Evolutionary conservation across 2,888 invertebrate species (phyloP).

Genomic region (Drosophila algonquin): DNA sequence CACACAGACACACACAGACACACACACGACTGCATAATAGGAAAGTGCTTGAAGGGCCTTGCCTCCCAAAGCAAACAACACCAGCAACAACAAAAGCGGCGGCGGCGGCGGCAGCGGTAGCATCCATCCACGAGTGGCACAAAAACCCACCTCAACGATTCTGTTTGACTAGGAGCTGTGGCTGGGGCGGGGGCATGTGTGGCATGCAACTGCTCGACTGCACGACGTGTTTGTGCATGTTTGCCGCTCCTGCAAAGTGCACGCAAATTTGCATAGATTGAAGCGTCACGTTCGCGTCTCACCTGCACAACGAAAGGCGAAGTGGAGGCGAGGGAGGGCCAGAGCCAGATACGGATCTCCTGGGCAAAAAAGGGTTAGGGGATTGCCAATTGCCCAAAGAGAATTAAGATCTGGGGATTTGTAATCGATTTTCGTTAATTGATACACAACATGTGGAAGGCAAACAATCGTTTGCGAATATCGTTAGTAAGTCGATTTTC

Average conservation of each 20-base stretch:
- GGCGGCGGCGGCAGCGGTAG: constrained; percentile 5
- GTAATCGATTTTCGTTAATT: not conserved
- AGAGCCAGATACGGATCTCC: not conserved
- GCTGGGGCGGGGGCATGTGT: not conserved
- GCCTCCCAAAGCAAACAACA: constrained; percentile 45
- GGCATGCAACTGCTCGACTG: constrained; percentile 26
- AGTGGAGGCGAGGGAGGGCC: not conserved
- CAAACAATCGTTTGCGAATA: too few species aligned
- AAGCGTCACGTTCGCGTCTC: constrained; percentile 37
- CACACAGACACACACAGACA: constrained; percentile 13
- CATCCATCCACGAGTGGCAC: constrained; percentile 28
- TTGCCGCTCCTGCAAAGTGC: constrained; percentile 41
- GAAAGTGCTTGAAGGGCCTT: constrained; percentile 48
- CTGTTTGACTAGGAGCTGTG: constrained; percentile 27
- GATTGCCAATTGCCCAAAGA: not conserved
- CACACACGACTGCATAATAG: constrained; percentile 34
- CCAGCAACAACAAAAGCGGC: constrained; percentile 19
- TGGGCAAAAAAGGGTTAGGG: not conserved
- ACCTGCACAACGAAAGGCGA: constrained; percentile 8
- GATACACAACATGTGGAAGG: not conserved
- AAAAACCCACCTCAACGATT: constrained; percentile 41
- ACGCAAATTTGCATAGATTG: constrained; percentile 60
- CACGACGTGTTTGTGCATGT: constrained; percentile 50
- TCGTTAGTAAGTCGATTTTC: too few species aligned
- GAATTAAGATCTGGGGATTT: not conserved